Base-by-base conservation (phyloP, 2,113 vertebrate species). In the Heliornis fulica region DNA sequence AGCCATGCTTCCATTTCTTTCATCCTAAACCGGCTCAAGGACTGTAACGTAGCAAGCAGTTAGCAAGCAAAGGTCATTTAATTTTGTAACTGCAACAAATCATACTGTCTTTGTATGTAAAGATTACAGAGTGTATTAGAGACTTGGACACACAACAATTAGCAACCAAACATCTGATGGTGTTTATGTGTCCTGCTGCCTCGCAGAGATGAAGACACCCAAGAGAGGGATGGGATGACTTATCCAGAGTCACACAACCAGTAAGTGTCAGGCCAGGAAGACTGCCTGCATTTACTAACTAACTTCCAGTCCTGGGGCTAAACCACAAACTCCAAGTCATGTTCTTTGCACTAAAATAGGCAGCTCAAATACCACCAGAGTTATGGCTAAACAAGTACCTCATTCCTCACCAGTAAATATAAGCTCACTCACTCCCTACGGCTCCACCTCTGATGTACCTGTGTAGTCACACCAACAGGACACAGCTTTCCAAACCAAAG, bases 311-410 rank as follows among this genome's bases (percentile, higher is more conserved):
- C 57, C 83, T 46, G 64, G 38, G 82, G 79, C 77, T 84, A 91
- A 93, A 89, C 84, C 84, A 97, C 82, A 90, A 89, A 77, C 89
- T 77, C 75, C 66, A 80, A 78, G 91, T 89, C 7, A 22, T 7
- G 21, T 51, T 60, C 76, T 70, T 81, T 87, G 64, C 68, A 41
- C 90, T 66, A 71, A 92, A 91, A 92, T 21, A 54, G 41, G 59
- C 64, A 57, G 38, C 56, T 75, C 57, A 94, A 80, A 90, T 64
- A 50, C 59, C 93, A 75, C 34, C 34, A 34, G 14, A 15, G 31
- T 38, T 90, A 51, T 21, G 64, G 18, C 7, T 85, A 94, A 92
- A 83, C 64, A 91, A 88, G 56, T 17, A 21, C 41, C 86, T 83
- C 46, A 60, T 40, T 86, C 70, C 64, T 78, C 79, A 48, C 59